A percentile compares a stretch with the other conserved stretches of the same genome.
Evolutionary conservation across 2,113 vertebrate genomes (phyloP).

Genomic region (Caranx melampygus): DNA sequence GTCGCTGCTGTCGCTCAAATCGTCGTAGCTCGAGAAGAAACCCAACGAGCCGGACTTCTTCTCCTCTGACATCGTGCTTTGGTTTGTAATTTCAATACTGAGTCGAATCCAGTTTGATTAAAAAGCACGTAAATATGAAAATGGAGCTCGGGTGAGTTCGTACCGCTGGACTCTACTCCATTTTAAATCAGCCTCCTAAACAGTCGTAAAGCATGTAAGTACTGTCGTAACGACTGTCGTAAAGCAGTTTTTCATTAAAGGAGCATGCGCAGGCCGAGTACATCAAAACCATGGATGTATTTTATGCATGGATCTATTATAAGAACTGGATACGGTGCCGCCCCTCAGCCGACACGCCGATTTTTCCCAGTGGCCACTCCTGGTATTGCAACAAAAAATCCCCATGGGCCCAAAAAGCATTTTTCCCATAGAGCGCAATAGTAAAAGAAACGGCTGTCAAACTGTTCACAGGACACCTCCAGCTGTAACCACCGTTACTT

Average conservation of each 20-base stretch:
- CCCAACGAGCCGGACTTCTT: conserved; percentile 87
- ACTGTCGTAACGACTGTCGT: conserved; percentile 56
- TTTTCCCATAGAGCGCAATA: too few species aligned
- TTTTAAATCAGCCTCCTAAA: conserved; percentile 80
- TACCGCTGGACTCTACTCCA: conserved; percentile 59
- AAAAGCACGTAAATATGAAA: background rate
- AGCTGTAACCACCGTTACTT: too few species aligned
- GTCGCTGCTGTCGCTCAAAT: conserved; percentile 82
- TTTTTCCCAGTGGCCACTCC: too few species aligned
- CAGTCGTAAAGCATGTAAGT: conserved; percentile 46
- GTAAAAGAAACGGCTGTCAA: too few species aligned
- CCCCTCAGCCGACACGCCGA: too few species aligned
- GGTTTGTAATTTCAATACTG: fast-evolving
- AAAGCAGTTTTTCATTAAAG: conserved; percentile 34
- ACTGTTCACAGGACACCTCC: too few species aligned
- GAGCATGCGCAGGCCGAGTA: background rate
- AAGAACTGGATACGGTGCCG: too few species aligned
- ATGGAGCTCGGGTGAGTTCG: too few species aligned
- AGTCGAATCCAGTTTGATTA: background rate
- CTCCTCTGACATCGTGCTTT: conserved; percentile 85
- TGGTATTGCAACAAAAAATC: too few species aligned
- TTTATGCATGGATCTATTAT: too few species aligned
- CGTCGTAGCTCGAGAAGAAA: conserved; percentile 91
- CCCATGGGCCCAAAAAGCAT: too few species aligned
- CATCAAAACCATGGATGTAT: background rate